Evolutionary conservation across 2,888 invertebrate species (phyloP), one percentile per base, ranked within the genome.

Genomic region (Oligia strigilis): DNA sequence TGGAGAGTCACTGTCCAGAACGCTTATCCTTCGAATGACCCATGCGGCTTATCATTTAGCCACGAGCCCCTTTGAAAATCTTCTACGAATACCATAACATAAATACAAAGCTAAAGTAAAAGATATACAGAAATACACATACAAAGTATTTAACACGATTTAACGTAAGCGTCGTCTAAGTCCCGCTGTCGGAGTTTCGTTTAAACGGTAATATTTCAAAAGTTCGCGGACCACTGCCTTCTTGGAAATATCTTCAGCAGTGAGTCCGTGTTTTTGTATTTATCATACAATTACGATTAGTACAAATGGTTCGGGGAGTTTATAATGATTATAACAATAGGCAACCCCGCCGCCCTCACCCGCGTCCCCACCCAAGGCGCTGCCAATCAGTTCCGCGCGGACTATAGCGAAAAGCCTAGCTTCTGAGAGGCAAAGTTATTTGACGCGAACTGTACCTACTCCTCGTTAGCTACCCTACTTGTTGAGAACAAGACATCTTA

Each of bases 401-500:
- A 40, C 5, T 40, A 40, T 40, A 40, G 40, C 5, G 40, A 40
- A 40, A 40, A 40, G 40, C 40, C 40, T 40, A 40, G 40, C 40
- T 40, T 40, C 40, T 0, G 40, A 40, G 40, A 0, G 5, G 40
- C 40, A 40, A 40, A 40, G 40, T 40, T 40, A 5, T 40, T 40
- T 5, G 5, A 40, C 40, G 40, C 5, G 40, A 40, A 40, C 40
- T 40, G 40, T 40, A 40, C 40, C 40, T 40, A 40, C 5, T 40
- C 5, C 40, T 40, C 5, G 40, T 40, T 40, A 40, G 40, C 40
- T 5, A 40, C 5, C 40, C 40, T 40, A 40, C 40, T 40, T 40
- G 62, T 77, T 79, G 43, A n/a, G 40, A 85, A 72, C 62, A 79
- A 82, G 81, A 74, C 79, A 62, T 84, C 76, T 71, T 55, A 77